A percentile compares a stretch with the other conserved stretches of the same genome.
These are phyloP conservation scores for Megaceryle torquata DNA, from an alignment of 2,113 vertebrate species.

Conservation along the genomic window DNA sequence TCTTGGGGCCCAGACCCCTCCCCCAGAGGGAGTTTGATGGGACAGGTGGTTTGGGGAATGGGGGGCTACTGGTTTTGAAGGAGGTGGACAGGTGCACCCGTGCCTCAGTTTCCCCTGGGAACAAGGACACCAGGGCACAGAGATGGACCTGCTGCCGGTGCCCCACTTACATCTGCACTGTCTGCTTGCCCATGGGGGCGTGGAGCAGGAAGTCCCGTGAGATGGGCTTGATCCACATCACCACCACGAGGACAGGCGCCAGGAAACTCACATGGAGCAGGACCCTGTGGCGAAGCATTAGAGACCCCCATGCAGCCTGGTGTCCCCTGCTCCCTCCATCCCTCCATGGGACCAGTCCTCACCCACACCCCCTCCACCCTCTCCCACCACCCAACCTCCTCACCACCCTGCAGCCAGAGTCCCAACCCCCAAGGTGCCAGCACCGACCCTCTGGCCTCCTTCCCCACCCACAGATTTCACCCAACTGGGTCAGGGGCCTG, in stretches of 20 bases:
- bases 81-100: background rate
- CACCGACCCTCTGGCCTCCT: background rate
- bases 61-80: background rate
- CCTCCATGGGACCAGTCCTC: background rate
- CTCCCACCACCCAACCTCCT: background rate
- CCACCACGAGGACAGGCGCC: constrained; percentile 83
- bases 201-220: constrained; percentile 87
- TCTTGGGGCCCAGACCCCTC: too few species aligned
- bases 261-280: constrained; percentile 88
- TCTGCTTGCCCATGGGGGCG: constrained; percentile 80
- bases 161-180: constrained; percentile 80
- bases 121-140: background rate
- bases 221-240: constrained; percentile 91
- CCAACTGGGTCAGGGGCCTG: constrained; percentile 84
- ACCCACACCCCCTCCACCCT: background rate
- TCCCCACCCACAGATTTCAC: background rate
- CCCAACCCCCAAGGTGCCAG: accelerated
- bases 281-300: constrained; percentile 64
- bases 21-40: background rate
- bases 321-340: background rate
- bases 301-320: background rate
- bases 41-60: background rate
- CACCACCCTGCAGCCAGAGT: background rate
- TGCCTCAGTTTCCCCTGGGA: background rate
- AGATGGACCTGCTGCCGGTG: background rate